Evolutionary conservation across 2,113 vertebrate species (phyloP).

Genomic region (Gopherus evgoodei): DNA sequence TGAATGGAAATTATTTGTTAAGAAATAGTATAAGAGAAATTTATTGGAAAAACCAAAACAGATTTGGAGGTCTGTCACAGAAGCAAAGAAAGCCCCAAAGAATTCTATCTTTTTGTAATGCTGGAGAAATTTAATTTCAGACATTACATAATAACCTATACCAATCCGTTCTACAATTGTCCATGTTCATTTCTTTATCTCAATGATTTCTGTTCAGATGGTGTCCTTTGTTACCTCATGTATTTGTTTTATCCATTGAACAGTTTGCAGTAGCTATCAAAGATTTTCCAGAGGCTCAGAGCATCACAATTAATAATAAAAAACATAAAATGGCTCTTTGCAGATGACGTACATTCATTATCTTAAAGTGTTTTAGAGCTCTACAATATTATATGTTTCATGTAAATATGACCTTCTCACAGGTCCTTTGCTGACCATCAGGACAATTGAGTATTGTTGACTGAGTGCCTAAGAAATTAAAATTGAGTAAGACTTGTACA

Average conservation of each 20-base stretch:
- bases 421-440: neutral
- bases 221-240: neutral
- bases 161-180: neutral
- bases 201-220: neutral
- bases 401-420: neutral
- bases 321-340: neutral
- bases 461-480: neutral
- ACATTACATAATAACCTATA: neutral
- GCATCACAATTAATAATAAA: neutral
- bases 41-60: neutral
- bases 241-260: neutral
- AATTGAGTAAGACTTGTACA: neutral
- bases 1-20: neutral
- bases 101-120: neutral
- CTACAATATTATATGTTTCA: neutral
- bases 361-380: neutral
- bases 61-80: neutral
- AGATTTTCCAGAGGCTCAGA: neutral
- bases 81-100: neutral
- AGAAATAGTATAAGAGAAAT: slow-evolving; percentile 13
- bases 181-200: neutral
- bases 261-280: neutral
- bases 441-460: neutral
- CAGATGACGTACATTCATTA: neutral
- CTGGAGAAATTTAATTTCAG: neutral